Evolutionary conservation across 2,113 vertebrate genomes (phyloP).

Genomic region (Excalfactoria chinensis): DNA sequence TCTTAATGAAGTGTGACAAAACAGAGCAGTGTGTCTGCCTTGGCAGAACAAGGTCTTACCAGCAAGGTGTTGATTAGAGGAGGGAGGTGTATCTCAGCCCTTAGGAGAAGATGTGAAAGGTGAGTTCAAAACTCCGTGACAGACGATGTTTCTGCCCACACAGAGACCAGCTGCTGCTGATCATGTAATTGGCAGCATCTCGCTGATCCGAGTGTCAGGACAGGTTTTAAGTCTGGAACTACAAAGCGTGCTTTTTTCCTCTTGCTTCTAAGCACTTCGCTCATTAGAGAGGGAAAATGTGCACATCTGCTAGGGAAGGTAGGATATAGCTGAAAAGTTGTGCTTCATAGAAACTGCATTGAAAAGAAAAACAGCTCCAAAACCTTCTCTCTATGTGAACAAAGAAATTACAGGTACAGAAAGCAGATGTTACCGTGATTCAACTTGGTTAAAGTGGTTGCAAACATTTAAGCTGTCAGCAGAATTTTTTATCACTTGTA

Average conservation of each 20-base stretch:
- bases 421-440: neutral
- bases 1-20: neutral
- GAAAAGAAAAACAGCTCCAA: neutral
- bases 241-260: neutral
- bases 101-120: neutral
- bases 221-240: neutral
- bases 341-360: neutral
- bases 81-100: neutral
- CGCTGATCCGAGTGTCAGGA: neutral
- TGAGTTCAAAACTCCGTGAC: neutral
- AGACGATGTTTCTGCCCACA: neutral
- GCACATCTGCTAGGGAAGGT: neutral
- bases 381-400: neutral
- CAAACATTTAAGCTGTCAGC: neutral
- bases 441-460: neutral
- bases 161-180: neutral
- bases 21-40: neutral
- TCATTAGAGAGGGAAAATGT: neutral
- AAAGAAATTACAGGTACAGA: neutral
- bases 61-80: neutral
- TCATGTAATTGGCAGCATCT: neutral
- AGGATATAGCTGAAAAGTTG: fast-evolving
- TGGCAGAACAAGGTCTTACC: neutral
- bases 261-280: neutral
- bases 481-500: neutral